These are phyloP conservation scores for Varroa destructor DNA, from an alignment of 1,140 invertebrate genomes.

Conservation along the genomic window DNA sequence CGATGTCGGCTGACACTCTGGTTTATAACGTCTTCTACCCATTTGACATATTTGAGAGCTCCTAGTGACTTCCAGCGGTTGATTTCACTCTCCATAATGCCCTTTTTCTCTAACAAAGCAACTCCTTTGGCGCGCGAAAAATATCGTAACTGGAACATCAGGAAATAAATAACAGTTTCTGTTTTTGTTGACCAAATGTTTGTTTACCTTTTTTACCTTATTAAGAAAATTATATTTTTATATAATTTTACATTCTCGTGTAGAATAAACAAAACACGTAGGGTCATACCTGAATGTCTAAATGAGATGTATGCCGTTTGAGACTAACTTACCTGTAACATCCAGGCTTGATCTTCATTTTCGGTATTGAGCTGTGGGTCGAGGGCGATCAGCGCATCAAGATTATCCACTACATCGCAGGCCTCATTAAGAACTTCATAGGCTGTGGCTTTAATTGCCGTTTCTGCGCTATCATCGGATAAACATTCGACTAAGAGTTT, in stretches of 20 bases:
- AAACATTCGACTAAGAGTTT: slow-evolving; percentile 64
- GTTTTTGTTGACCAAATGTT: no score
- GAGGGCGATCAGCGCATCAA: slow-evolving; percentile 3
- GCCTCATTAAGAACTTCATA: slow-evolving; percentile 77
- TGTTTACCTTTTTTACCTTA: no score
- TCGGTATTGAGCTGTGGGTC: background rate
- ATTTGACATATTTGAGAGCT: slow-evolving; percentile 55
- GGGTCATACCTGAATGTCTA: background rate
- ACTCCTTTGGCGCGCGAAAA: slow-evolving; percentile 3
- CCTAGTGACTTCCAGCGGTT: background rate
- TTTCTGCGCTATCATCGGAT: slow-evolving; percentile 53
- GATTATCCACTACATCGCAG: slow-evolving; percentile 59
- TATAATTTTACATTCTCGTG: no score
- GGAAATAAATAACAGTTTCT: no score
- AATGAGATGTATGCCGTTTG: background rate
- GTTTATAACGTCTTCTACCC: slow-evolving; percentile 73
- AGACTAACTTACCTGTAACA: background rate
- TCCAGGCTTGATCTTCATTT: slow-evolving; percentile 16
- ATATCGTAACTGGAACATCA: slow-evolving; percentile 1
- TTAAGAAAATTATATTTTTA: no score
- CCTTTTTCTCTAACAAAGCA: slow-evolving; percentile 1
- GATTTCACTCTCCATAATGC: background rate
- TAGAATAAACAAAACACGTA: no score
- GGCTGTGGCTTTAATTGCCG: slow-evolving; percentile 59
- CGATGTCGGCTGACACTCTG: slow-evolving; percentile 71